Evolutionary conservation across 2,888 invertebrate species (phyloP), one percentile per base, ranked within the genome.

Genomic region (Poecilobothrus nobilitatus): DNA sequence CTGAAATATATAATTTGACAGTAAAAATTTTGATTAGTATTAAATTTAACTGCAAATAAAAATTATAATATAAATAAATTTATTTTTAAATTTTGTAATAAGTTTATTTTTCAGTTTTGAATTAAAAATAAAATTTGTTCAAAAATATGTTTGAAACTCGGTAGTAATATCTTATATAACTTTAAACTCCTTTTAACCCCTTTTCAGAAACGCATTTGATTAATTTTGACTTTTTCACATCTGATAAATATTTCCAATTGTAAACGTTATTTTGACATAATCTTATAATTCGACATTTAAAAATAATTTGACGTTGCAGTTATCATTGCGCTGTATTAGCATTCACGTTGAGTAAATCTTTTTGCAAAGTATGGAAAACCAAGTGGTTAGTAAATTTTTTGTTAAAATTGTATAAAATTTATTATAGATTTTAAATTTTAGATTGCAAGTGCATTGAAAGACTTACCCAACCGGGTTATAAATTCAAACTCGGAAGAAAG

Each of bases 381-480:
- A 53, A 53, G 53, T 53, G 53, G 53, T 53, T 53, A 53, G 53
- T 53, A 12, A 67, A 72, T 68, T 68, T 68, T 72, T 41, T 65
- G 8, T 34, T 10, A 22, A 67, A 33, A 10, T 5, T 34, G 27
- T 27, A 64, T 67, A 44, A 65, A 68, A 65, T 67, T 6, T 65
- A 34, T 62, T 12, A 67, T 68, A 68, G 37, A 63, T 67, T 62
- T 63, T 66, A 21, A 66, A 44, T 77, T 77, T 68, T 70, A 86
- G 85, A 73, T 79, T 69, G 76, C 79, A 33, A 78, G 76, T 67
- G 79, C 80, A n/a, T 74, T 82, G 66, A 77, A 78, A 12, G 82
- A 82, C 75, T 75, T 82, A 66, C 80, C 81, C 3, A 80, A 79
- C 71, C 78, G 80, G 70, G 79, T 80, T 15, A 72, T 81, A 1